Evolutionary conservation across 2,888 invertebrate species (phyloP).

Genomic region (Polydrusus pterygomalis): DNA sequence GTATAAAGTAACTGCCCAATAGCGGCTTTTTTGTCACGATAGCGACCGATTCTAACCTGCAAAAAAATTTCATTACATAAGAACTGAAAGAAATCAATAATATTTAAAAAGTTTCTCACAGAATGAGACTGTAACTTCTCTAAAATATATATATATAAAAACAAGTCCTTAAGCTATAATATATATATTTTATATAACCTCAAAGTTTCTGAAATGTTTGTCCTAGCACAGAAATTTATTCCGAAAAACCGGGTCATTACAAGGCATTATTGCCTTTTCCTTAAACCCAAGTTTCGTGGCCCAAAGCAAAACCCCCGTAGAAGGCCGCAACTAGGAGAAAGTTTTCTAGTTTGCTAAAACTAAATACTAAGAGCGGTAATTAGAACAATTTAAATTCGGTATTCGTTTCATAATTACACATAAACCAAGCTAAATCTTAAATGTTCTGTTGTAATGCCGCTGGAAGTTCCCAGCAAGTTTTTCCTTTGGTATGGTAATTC

Average conservation of each 20-base stretch:
- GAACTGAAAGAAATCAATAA: too few relatives aligned
- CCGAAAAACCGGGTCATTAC: slow-evolving; percentile 40
- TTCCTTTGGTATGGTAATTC: slow-evolving; percentile 12
- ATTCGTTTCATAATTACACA: slow-evolving; percentile 48
- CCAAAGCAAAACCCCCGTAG: slow-evolving; percentile 34
- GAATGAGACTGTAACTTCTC: neutral
- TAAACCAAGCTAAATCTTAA: slow-evolving; percentile 40
- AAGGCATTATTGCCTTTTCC: slow-evolving; percentile 29
- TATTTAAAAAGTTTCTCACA: too few relatives aligned
- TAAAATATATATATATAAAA: too few relatives aligned
- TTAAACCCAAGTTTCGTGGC: slow-evolving; percentile 33
- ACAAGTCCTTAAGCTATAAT: slow-evolving; percentile 8
- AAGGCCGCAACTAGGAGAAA: slow-evolving; percentile 40
- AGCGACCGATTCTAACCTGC: too few relatives aligned
- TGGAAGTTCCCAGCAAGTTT: slow-evolving; percentile 21
- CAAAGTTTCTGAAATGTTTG: slow-evolving; percentile 31
- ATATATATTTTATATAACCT: slow-evolving; percentile 20
- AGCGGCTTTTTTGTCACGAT: too few relatives aligned
- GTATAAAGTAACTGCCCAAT: too few relatives aligned
- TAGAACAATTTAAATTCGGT: slow-evolving; percentile 51
- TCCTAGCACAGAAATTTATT: slow-evolving; percentile 34
- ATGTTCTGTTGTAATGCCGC: slow-evolving; percentile 33
- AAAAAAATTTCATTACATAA: too few relatives aligned
- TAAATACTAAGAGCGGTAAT: slow-evolving; percentile 42
- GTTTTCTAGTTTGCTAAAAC: slow-evolving; percentile 46